Evolutionary conservation across 1,140 invertebrate species (phyloP).

Genomic region (Maniola jurtina): DNA sequence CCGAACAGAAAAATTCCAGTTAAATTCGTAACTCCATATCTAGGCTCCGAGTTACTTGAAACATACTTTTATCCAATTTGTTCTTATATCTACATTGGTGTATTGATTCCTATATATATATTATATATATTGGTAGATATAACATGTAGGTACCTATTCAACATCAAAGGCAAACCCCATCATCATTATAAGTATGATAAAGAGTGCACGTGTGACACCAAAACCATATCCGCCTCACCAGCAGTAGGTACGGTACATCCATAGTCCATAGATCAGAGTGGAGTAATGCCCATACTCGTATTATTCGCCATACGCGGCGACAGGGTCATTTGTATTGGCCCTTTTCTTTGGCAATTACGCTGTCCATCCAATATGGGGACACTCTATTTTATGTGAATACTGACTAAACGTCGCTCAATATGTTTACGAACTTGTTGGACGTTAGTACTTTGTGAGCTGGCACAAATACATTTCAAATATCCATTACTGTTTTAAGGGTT

Average conservation of each 20-base stretch:
- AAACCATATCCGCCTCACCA: neutral
- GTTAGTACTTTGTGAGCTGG: no score
- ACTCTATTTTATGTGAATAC: constrained; percentile 12
- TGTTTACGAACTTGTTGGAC: neutral
- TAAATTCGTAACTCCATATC: no score
- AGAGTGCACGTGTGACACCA: neutral
- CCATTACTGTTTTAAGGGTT: no score
- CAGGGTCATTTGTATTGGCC: constrained; percentile 13
- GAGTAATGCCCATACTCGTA: constrained; percentile 15
- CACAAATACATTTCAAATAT: no score
- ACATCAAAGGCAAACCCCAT: neutral
- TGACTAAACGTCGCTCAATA: neutral
- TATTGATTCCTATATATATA: no score
- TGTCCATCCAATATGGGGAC: constrained; percentile 9
- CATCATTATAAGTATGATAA: neutral
- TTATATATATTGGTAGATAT: no score
- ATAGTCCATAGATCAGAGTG: neutral
- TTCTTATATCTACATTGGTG: no score
- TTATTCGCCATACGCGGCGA: constrained; percentile 19
- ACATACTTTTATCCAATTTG: no score
- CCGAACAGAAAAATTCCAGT: no score
- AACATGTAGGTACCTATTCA: no score
- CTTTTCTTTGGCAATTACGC: constrained; percentile 8
- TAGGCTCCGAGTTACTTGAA: no score
- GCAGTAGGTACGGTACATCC: no score